These are phyloP conservation scores for Oasisia sp. DNA, from an alignment of 2,888 invertebrate genomes.

Conservation along the genomic window DNA sequence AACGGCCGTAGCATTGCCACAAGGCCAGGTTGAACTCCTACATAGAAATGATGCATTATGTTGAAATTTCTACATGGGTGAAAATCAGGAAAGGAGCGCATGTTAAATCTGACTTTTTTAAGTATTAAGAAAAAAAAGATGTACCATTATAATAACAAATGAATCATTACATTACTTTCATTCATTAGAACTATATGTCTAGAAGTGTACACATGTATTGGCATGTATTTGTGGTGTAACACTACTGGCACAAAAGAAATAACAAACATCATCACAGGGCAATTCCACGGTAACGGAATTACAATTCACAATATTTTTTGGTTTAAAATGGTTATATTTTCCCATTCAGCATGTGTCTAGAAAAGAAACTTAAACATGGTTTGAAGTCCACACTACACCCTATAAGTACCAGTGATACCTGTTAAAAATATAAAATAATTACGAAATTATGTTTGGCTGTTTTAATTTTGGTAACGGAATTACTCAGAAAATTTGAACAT, in stretches of 20 bases:
- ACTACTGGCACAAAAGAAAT: neutral
- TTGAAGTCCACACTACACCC: too few species aligned
- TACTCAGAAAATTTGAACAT: too few species aligned
- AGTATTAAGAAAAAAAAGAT: neutral
- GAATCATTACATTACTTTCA: neutral
- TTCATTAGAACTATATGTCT: neutral
- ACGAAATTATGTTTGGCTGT: too few species aligned
- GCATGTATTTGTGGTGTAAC: neutral
- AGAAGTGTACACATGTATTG: neutral
- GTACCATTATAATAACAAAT: neutral
- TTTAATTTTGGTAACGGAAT: too few species aligned
- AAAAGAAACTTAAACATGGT: too few species aligned
- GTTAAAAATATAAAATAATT: too few species aligned
- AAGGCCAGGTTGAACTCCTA: conserved; percentile 62
- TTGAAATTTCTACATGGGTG: neutral
- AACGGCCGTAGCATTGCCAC: conserved; percentile 64
- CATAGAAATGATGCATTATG: conserved; percentile 22
- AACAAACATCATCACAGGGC: neutral
- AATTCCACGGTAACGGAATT: too few species aligned
- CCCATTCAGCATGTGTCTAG: too few species aligned
- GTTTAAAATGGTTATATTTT: too few species aligned
- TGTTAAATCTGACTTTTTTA: too few species aligned
- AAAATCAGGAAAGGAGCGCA: neutral
- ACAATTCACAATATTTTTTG: too few species aligned
- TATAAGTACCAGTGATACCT: too few species aligned